Evolutionary conservation across 2,113 vertebrate genomes (phyloP), one percentile per base, ranked within the genome.

Genomic region (Cavia aperea): DNA sequence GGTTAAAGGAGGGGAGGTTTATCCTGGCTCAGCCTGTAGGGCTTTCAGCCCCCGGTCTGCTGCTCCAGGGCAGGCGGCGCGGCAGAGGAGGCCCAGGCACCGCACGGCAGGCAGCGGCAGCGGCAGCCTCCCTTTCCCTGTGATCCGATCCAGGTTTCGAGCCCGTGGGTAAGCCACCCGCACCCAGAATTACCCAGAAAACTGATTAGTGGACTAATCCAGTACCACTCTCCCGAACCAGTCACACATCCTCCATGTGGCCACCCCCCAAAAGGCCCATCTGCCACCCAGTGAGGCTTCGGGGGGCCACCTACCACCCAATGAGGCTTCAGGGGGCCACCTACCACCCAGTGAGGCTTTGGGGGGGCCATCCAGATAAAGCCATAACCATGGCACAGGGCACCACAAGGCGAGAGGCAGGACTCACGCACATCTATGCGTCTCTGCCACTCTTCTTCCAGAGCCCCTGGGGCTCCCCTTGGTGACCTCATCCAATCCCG

Each of bases 371-470:
- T 26, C 14, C 33, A 18, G 43, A 49, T 18, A 31, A 18, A 46
- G 24, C 72, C 43, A 46, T 14, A 51, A 4, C 26, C 51, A 49
- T n/a, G 49, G 8, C 10, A 43, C 46, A 43, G 29, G 21, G 23
- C 54, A 49, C 15, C 14, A 2, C 14, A 33, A 8, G 63, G 23
- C 62, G 54, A 68, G 72, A 63, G 84, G 23, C 26, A 65, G 43
- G 58, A 31, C 70, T 18, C 7, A 9, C 4, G 2, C 36, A 1
- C 31, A 1, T 49, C 9, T 19, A 4, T 75, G 9, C 49, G 4
- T n/a, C 3, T 83, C 24, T 83, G 29, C 23, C 77, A 8, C n/a
- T 72, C 43, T 78, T 31, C 29, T 88, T 58, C 36, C 36, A 16
- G 46, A 84, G 46, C n/a, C 39, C 49, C 21, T 7, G 39, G 56